Evolutionary conservation across 2,888 invertebrate species (phyloP).

Genomic region (Adelognathus sp.): DNA sequence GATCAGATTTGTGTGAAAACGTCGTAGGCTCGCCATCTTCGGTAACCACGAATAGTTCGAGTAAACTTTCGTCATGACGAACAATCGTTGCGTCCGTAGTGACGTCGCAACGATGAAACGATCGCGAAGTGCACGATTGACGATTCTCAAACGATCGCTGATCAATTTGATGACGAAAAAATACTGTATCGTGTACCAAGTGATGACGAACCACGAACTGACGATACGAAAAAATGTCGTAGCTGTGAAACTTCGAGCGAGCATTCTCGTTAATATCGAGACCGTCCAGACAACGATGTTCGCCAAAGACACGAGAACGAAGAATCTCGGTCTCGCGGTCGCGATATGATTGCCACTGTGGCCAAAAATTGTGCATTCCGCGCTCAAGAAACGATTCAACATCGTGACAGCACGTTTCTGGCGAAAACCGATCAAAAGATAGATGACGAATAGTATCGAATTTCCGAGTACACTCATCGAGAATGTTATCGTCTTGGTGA

Average conservation of each 20-base stretch:
- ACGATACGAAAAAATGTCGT: neutral
- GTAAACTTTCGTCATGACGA: neutral
- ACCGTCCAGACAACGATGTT: slow-evolving; percentile 16
- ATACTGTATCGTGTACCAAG: slow-evolving; percentile 56
- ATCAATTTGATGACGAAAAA: slow-evolving; percentile 40
- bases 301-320: neutral
- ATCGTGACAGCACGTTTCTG: neutral
- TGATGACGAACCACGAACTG: slow-evolving; percentile 9
- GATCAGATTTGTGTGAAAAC: slow-evolving; percentile 47
- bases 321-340: neutral
- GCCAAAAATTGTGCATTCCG: neutral
- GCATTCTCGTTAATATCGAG: too few relatives aligned
- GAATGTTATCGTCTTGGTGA: neutral
- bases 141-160: slow-evolving; percentile 12
- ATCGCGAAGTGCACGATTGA: slow-evolving; percentile 42
- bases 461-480: neutral
- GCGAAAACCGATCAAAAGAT: neutral
- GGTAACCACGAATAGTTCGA: neutral
- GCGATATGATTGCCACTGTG: neutral
- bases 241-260: fast-evolving
- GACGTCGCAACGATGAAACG: neutral
- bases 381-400: slow-evolving; percentile 9
- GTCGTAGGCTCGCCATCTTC: slow-evolving; percentile 38
- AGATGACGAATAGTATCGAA: neutral
- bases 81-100: too few relatives aligned